Evolutionary conservation across 2,888 invertebrate species (phyloP).

Genomic region (Tillus elongatus): DNA sequence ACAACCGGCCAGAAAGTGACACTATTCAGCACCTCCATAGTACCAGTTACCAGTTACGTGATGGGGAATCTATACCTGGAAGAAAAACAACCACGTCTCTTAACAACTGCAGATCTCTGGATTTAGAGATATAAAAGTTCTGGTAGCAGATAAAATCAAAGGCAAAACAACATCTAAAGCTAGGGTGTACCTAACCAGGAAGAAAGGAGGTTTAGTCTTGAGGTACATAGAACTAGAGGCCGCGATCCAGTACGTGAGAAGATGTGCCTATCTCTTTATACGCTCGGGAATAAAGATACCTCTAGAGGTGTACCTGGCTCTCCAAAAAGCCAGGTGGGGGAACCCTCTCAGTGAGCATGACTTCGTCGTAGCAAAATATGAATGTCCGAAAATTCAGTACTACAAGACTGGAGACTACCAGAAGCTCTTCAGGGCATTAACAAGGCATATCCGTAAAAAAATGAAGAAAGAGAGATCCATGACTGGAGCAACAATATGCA

Average conservation of each 20-base stretch:
- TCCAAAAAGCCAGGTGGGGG: slow-evolving; percentile 7
- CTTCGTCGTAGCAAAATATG: slow-evolving; percentile 7
- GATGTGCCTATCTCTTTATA: slow-evolving; percentile 7
- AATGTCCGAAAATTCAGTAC: background rate
- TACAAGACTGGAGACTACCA: background rate
- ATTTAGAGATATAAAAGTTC: too few species aligned
- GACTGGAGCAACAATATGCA: too few species aligned
- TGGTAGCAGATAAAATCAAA: too few species aligned
- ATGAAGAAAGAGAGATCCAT: too few species aligned
- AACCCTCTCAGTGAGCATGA: too few species aligned
- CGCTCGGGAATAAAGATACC: slow-evolving; percentile 8
- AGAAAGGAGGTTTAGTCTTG: slow-evolving; percentile 7
- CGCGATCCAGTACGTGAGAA: slow-evolving; percentile 12
- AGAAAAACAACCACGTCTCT: background rate
- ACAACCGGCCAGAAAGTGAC: background rate
- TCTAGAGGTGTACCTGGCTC: background rate
- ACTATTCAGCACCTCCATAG: background rate
- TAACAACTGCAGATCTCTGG: background rate
- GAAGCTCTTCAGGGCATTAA: too few species aligned
- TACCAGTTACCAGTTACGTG: background rate
- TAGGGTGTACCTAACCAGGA: background rate
- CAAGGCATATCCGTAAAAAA: too few species aligned
- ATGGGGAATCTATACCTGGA: background rate
- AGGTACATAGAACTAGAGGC: slow-evolving; percentile 11
- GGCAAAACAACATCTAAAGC: background rate